Percentiles rank a stretch among this genome's conserved stretches.
Conservation (phyloP, 1,140 invertebrate species). For the Bombus waltoni region DNA sequence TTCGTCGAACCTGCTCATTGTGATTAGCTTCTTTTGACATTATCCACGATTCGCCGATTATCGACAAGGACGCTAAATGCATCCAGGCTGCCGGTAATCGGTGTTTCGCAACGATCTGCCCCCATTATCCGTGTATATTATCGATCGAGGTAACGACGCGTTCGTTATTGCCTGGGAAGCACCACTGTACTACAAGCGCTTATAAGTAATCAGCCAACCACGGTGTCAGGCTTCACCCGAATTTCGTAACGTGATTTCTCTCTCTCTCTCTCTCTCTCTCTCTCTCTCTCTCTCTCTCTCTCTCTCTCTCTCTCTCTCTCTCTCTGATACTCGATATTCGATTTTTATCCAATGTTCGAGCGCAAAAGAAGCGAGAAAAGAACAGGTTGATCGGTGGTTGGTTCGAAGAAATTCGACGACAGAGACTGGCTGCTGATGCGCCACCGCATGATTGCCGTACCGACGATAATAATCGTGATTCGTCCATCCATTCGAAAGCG, state of each 20-base stretch:
- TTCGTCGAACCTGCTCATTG: slow-evolving; percentile 31
- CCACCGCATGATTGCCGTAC: background rate
- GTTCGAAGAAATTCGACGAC: background rate
- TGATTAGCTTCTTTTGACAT: slow-evolving; percentile 67
- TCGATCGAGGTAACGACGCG: slow-evolving; percentile 2
- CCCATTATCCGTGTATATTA: slow-evolving; percentile 25
- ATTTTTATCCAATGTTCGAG: background rate
- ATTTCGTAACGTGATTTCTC: background rate
- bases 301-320: background rate
- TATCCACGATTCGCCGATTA: slow-evolving; percentile 65
- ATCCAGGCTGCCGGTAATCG: slow-evolving; percentile 35
- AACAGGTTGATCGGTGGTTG: background rate
- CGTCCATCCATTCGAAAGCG: background rate
- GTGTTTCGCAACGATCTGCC: slow-evolving; percentile 48
- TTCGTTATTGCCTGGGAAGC: slow-evolving; percentile 1
- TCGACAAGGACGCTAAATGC: slow-evolving; percentile 71
- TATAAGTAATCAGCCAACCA: background rate
- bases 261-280: background rate
- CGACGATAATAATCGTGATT: slow-evolving; percentile 23
- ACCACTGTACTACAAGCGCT: background rate
- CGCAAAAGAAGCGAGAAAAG: background rate
- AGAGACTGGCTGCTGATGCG: background rate
- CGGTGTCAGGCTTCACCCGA: background rate
- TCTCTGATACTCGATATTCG: background rate
- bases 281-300: background rate